phyloP scores from a whole-genome alignment of 2,113 vertebrate species.

The Dermatemys mawii region DNA sequence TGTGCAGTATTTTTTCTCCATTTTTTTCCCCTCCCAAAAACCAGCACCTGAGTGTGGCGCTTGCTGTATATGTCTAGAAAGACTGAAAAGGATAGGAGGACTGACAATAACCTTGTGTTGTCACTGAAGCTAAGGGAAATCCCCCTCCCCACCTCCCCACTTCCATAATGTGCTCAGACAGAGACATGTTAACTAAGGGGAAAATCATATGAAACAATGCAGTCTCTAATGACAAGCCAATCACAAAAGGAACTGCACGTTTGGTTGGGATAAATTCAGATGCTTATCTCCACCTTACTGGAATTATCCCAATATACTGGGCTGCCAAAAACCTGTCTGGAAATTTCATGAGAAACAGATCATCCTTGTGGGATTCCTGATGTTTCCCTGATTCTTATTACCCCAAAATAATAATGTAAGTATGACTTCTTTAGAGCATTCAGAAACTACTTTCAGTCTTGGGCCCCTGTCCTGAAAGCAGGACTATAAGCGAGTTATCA shows the following conservation, averaged over 20 bases:
- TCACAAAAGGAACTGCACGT: not conserved
- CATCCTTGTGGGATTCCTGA: not conserved
- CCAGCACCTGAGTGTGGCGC: not conserved
- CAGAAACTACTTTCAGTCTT: not conserved
- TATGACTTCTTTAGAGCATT: not conserved
- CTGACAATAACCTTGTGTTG: not conserved
- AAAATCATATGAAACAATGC: not conserved
- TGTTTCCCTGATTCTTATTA: not conserved
- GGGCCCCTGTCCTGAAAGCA: not conserved
- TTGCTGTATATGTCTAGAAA: not conserved
- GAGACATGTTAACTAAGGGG: not conserved
- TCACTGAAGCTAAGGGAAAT: not conserved
- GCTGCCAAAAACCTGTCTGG: not conserved
- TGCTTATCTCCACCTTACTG: not conserved
- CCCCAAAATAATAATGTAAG: not conserved
- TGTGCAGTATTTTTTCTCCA: not conserved
- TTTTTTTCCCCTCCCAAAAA: not conserved
- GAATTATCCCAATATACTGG: not conserved
- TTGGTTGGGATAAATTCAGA: not conserved
- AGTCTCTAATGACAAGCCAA: not conserved
- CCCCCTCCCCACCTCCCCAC: not conserved
- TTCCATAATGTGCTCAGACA: too few relatives aligned
- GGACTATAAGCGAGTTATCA: too few relatives aligned
- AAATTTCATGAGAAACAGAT: not conserved
- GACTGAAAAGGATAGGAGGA: not conserved